Conservation (phyloP, 2,113 vertebrate genomes). For the Orientallactaga bullata region DNA sequence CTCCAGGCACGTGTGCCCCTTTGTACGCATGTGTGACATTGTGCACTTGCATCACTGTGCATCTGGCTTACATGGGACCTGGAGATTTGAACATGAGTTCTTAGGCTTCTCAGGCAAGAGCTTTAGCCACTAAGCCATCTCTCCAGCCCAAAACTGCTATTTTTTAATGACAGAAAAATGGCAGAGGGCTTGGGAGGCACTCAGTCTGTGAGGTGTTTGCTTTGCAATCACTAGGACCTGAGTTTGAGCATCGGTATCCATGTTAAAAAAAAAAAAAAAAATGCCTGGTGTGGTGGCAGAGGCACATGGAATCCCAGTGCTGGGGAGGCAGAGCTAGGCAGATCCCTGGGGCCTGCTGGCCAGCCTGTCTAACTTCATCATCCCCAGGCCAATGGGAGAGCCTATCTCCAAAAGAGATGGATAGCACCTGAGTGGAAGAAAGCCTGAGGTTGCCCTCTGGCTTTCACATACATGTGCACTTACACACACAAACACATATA, state of each 20-base stretch:
- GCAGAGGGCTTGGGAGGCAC: background rate
- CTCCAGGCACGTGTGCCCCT: too few species aligned
- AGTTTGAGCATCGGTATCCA: background rate
- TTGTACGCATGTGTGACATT: too few species aligned
- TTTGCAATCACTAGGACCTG: background rate
- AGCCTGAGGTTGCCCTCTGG: background rate
- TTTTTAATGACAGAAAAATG: background rate
- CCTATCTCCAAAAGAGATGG: background rate
- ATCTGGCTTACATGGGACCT: too few species aligned
- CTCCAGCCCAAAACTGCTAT: too few species aligned
- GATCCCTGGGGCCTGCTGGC: background rate
- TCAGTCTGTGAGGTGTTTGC: background rate
- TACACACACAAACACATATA: too few species aligned
- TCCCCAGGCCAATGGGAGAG: background rate
- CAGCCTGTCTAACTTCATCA: background rate
- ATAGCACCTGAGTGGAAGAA: background rate
- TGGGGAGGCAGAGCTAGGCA: background rate
- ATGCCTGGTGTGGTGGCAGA: too few species aligned
- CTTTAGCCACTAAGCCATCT: too few species aligned
- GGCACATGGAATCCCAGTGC: background rate
- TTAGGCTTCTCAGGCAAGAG: too few species aligned
- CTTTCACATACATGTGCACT: background rate
- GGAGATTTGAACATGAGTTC: too few species aligned
- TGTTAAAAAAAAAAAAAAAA: too few species aligned
- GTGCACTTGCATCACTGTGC: too few species aligned